Base-by-base conservation (phyloP, 2,888 invertebrate genomes). In the Glomeris marginata region DNA sequence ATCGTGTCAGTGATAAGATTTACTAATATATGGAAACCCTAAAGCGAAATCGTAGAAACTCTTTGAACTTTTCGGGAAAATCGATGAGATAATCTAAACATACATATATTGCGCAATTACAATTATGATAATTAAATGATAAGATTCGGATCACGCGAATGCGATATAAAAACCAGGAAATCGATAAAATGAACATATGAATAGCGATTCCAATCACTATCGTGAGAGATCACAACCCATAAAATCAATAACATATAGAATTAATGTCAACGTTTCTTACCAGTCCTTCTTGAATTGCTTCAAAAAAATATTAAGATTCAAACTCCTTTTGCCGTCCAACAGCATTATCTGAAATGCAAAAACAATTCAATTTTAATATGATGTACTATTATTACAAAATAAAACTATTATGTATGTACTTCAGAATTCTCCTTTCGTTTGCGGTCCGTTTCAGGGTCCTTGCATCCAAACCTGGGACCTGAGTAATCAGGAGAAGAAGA, bases 251-350 rank as follows among this genome's bases (percentile, higher is more conserved):
- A 28, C 28, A 41, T 3, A 18, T 21, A 41, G 2, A 18, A 10
- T 4, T 21, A 41, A 6, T 21, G 21, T 41, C 16, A 20, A 43
- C 18, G 5, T 16, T 41, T 46, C 56, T 66, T 71, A 86, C 82
- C 83, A 28, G 8, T 28, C 28, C 28, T 28, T 84, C 70, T 88
- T 75, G 67, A 94, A 95, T 68, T 95, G 95, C 68, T 92, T 92
- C 56, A 97, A 74, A 69, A 95, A 97, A 61, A 97, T 95, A 67
- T 94, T 95, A n/a, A 95, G 86, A 63, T 94, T 94, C 55, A 97
- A 73, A 65, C 92, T 94, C 61, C 91, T 72, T 69, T 95, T 94
- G 43, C 86, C 88, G 63, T 95, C 94, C 53, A 97, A 70, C 38
- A 95, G 74, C 10, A 83, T 81, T 58, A 94, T 87, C 80, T 82